These are phyloP conservation scores for Festucalex cinctus DNA, from an alignment of 2,113 vertebrate species.

Conservation along the genomic window DNA sequence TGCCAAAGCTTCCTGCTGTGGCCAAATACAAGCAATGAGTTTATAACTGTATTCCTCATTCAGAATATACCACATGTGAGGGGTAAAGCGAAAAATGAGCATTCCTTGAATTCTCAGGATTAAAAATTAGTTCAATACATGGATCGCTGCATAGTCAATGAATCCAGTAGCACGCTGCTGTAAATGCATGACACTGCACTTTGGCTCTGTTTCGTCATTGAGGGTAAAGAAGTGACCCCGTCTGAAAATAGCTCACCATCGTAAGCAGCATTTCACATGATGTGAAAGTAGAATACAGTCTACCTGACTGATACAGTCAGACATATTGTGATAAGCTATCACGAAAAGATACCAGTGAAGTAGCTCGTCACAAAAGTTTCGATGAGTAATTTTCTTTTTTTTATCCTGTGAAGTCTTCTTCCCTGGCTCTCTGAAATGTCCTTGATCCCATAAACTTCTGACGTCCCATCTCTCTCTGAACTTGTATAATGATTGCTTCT, in stretches of 20 bases:
- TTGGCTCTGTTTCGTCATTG: slow-evolving; percentile 10
- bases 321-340: slow-evolving; percentile 5
- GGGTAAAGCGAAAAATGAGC: not conserved
- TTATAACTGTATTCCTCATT: not conserved
- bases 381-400: not conserved
- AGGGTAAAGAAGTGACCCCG: slow-evolving; percentile 24
- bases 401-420: not conserved
- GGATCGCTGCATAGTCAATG: slow-evolving; percentile 13
- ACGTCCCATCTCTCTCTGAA: slow-evolving; percentile 9
- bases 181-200: slow-evolving; percentile 24
- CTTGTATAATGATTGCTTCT: slow-evolving; percentile 25
- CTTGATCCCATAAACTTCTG: slow-evolving; percentile 28
- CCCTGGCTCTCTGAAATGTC: slow-evolving; percentile 19
- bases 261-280: slow-evolving; percentile 29
- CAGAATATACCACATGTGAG: not conserved
- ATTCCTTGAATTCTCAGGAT: slow-evolving; percentile 4
- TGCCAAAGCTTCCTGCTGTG: not conserved
- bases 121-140: not conserved
- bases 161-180: not conserved
- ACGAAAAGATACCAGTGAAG: slow-evolving; percentile 8
- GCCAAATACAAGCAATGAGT: slow-evolving; percentile 4
- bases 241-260: slow-evolving; percentile 32
- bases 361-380: not conserved
- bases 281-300: slow-evolving; percentile 1
- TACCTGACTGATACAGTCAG: slow-evolving; percentile 1